phyloP scores from a whole-genome alignment of 1,140 invertebrate species.

The Dendroctonus ponderosae region DNA sequence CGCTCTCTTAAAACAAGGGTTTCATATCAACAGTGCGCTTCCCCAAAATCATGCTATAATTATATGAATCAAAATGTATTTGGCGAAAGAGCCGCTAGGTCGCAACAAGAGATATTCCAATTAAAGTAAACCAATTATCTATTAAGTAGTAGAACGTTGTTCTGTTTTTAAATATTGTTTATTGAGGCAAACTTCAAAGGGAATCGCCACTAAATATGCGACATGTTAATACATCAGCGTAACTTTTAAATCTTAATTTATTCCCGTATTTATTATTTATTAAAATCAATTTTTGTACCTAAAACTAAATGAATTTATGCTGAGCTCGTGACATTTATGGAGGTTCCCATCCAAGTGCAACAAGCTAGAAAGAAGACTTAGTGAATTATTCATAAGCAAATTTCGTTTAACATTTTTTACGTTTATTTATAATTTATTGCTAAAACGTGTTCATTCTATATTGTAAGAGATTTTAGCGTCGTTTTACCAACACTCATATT shows the following conservation, averaged over 20 bases:
- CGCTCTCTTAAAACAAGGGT: too few relatives aligned
- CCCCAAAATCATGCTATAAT: too few relatives aligned
- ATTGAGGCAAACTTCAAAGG: slow-evolving; percentile 36
- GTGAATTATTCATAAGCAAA: slow-evolving; percentile 25
- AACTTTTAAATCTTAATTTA: too few relatives aligned
- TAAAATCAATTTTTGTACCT: too few relatives aligned
- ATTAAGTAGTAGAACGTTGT: slow-evolving; percentile 47
- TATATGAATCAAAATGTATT: slow-evolving; percentile 41
- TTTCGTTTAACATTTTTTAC: slow-evolving; percentile 14
- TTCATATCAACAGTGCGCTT: too few relatives aligned
- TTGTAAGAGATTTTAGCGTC: slow-evolving; percentile 34
- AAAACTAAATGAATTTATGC: too few relatives aligned
- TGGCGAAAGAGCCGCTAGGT: slow-evolving; percentile 30
- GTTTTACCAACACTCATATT: slow-evolving; percentile 4
- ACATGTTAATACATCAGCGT: too few relatives aligned
- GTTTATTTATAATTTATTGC: slow-evolving; percentile 37
- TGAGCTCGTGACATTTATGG: too few relatives aligned
- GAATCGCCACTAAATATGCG: too few relatives aligned
- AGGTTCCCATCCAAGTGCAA: background rate
- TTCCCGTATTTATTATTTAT: too few relatives aligned
- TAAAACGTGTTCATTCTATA: slow-evolving; percentile 47
- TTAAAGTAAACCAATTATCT: slow-evolving; percentile 40
- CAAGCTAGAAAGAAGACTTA: slow-evolving; percentile 37
- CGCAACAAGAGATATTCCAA: slow-evolving; percentile 39
- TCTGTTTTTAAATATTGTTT: slow-evolving; percentile 51